Conservation (phyloP, 2,888 invertebrate species). For the Drosophila peninsularis region DNA sequence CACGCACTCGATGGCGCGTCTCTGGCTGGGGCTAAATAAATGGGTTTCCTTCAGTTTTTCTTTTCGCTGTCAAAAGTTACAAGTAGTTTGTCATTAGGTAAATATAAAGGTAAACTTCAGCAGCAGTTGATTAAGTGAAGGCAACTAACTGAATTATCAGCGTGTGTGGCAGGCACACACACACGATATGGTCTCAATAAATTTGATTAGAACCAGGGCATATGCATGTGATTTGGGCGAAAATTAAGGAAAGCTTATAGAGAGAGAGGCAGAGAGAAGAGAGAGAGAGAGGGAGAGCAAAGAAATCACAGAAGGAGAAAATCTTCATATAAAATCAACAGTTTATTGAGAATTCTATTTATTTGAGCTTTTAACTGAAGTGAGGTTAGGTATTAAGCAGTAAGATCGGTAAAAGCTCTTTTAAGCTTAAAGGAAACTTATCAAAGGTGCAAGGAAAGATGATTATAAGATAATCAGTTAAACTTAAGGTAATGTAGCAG, state of each 20-base stretch:
- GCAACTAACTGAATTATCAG: slow-evolving; percentile 19
- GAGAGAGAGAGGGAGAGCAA: neutral
- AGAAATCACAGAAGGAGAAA: neutral
- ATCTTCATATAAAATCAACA: neutral
- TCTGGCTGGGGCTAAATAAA: neutral
- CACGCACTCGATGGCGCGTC: slow-evolving; percentile 3
- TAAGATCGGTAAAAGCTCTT: too few species aligned
- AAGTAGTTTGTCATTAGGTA: slow-evolving; percentile 52
- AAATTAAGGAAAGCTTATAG: neutral
- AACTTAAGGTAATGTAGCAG: neutral
- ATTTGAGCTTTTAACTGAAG: neutral
- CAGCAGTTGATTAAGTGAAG: slow-evolving; percentile 19
- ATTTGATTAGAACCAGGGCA: neutral
- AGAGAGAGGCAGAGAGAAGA: too few species aligned
- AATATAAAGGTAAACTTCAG: slow-evolving; percentile 21
- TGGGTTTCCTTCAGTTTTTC: neutral
- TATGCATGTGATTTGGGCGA: neutral
- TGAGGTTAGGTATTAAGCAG: neutral
- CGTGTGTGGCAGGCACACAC: slow-evolving; percentile 6
- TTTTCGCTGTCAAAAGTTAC: slow-evolving; percentile 47
- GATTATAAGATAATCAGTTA: neutral
- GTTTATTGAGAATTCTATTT: neutral
- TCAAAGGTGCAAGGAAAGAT: neutral
- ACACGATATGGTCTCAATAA: slow-evolving; percentile 16
- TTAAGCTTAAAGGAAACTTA: neutral